Conservation (phyloP, 2,797 vertebrate genomes). For the Ceyx erithaca region DNA sequence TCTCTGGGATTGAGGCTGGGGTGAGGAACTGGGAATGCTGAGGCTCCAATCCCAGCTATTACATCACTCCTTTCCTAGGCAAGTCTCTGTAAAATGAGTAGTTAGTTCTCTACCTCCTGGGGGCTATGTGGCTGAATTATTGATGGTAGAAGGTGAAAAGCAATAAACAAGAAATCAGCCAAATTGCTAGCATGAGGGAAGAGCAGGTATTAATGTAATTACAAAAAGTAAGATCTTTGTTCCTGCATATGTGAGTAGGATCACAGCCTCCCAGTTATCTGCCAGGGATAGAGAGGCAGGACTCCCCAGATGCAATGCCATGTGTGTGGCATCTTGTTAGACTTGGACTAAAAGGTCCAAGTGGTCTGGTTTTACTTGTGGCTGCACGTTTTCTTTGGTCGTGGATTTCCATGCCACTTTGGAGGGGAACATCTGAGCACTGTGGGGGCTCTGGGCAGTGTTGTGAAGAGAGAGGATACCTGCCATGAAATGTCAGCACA, state of each 20-base stretch:
- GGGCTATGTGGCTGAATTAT: slow-evolving; percentile 51
- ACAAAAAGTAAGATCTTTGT: background rate
- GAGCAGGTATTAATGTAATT: slow-evolving; percentile 43
- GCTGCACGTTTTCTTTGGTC: background rate
- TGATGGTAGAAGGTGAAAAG: slow-evolving; percentile 49
- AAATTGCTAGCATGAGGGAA: slow-evolving; percentile 39
- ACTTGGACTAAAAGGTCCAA: fast-evolving
- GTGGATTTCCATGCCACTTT: background rate
- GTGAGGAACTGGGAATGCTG: background rate
- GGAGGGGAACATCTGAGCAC: background rate
- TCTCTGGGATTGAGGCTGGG: background rate
- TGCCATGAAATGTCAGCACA: background rate
- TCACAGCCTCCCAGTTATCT: background rate
- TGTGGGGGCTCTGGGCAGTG: background rate
- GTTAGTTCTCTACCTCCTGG: slow-evolving; percentile 28
- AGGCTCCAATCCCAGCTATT: background rate
- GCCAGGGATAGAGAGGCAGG: background rate
- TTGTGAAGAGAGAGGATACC: background rate
- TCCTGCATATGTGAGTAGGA: background rate
- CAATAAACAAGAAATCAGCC: slow-evolving; percentile 63
- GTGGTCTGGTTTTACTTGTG: background rate
- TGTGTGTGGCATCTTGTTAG: background rate
- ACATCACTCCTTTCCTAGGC: background rate
- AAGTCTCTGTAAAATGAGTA: background rate
- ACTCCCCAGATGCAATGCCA: background rate